Conservation (phyloP, 1,140 invertebrate species). For the Epicauta chinensis region DNA sequence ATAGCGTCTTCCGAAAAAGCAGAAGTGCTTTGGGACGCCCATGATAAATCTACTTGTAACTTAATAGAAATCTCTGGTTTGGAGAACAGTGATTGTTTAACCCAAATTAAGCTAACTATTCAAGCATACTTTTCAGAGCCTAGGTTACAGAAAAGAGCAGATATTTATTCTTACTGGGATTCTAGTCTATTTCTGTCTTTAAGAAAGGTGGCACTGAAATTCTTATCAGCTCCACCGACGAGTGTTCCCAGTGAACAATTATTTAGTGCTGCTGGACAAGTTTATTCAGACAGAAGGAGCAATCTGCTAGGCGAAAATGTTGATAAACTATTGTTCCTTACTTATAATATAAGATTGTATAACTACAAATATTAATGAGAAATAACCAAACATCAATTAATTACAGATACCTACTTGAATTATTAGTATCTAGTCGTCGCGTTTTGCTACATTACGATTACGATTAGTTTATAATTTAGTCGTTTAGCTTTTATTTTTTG, state of each 20-base stretch:
- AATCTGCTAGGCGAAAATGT: constrained; percentile 9
- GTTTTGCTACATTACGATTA: too few species aligned
- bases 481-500: too few species aligned
- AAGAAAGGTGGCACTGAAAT: constrained; percentile 26
- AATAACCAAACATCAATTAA: neutral
- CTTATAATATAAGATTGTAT: constrained; percentile 18
- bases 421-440: too few species aligned
- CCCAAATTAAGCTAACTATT: constrained; percentile 25
- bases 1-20: neutral
- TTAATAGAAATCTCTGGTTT: constrained; percentile 5
- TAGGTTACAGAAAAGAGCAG: constrained; percentile 21
- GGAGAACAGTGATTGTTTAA: too few species aligned
- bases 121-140: constrained; percentile 27
- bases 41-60: constrained; percentile 1
- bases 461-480: too few species aligned
- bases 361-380: constrained; percentile 16
- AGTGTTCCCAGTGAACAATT: constrained; percentile 32
- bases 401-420: too few species aligned
- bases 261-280: constrained; percentile 26
- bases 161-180: constrained; percentile 29
- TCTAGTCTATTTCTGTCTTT: constrained; percentile 24
- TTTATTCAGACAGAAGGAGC: neutral
- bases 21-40: neutral
- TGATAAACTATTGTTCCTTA: constrained; percentile 14
- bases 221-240: constrained; percentile 27